These are phyloP conservation scores for Anadara kagoshimensis DNA, from an alignment of 1,140 invertebrate genomes.

Conservation along the genomic window DNA sequence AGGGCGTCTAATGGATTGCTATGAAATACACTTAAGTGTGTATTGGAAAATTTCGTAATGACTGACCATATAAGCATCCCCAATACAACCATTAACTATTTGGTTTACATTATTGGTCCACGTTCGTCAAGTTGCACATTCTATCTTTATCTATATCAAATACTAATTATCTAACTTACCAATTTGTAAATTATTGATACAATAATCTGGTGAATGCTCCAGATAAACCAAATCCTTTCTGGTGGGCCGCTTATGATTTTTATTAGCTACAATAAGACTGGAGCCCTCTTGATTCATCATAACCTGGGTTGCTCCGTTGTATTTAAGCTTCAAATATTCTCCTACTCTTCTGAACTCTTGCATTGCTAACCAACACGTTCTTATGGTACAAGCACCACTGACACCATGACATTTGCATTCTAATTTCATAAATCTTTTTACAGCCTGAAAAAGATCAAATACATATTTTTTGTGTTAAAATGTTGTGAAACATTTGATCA, in stretches of 20 bases:
- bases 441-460: conserved; percentile 79
- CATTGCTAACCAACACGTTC: conserved; percentile 95
- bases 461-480: background rate
- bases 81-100: too few relatives aligned
- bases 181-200: conserved; percentile 82
- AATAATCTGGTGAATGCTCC: conserved; percentile 93
- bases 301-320: conserved; percentile 84
- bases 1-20: too few relatives aligned
- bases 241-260: conserved; percentile 87
- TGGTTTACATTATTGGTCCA: too few relatives aligned
- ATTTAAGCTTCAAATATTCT: conserved; percentile 86
- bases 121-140: too few relatives aligned
- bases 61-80: too few relatives aligned
- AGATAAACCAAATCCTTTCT: conserved; percentile 90
- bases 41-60: too few relatives aligned
- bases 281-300: conserved; percentile 74
- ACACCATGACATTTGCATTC: conserved; percentile 98
- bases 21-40: too few relatives aligned
- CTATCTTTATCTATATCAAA: too few relatives aligned
- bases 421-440: conserved; percentile 85
- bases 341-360: conserved; percentile 90
- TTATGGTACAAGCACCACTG: conserved; percentile 94
- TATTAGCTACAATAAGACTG: conserved; percentile 74
- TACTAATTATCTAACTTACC: too few relatives aligned
- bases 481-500: too few relatives aligned